Percentiles rank a stretch among this genome's conserved stretches.
Evolutionary conservation across 2,797 vertebrate genomes (phyloP).

Genomic region (Allenopithecus nigroviridis): DNA sequence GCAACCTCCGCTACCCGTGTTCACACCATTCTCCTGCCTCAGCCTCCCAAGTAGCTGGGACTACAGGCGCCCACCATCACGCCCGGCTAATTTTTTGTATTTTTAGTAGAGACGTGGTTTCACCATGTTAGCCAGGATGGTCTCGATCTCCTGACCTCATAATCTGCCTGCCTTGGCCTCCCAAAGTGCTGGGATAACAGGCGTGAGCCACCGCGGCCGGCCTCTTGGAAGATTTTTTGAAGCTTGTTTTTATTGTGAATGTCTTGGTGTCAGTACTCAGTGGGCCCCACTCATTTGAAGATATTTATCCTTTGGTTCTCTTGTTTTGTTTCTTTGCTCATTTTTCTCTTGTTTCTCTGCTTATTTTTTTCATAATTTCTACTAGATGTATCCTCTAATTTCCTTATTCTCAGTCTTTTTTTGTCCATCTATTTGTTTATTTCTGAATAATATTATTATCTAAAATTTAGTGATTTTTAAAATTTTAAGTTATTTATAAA

Average conservation of each 20-base stretch:
- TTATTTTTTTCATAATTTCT: not conserved
- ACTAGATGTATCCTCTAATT: not conserved
- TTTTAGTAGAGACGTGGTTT: too few species aligned
- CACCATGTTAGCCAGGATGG: too few species aligned
- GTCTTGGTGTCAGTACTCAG: not conserved
- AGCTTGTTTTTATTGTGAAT: not conserved
- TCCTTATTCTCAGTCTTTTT: not conserved
- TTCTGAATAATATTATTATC: not conserved
- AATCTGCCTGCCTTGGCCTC: too few species aligned
- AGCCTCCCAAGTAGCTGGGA: too few species aligned
- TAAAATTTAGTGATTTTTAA: not conserved
- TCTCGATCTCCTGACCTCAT: too few species aligned
- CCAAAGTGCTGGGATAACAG: too few species aligned
- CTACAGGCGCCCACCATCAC: too few species aligned
- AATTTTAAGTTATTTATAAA: not conserved
- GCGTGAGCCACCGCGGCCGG: too few species aligned
- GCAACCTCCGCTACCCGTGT: too few species aligned
- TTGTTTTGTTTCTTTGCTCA: not conserved
- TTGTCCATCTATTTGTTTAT: not conserved
- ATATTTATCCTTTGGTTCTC: not conserved
- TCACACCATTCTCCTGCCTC: too few species aligned
- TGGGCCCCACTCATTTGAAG: not conserved
- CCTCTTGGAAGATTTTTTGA: not conserved
- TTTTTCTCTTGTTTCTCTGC: not conserved
- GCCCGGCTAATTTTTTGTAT: too few species aligned